These are phyloP conservation scores for Plagiodera versicolora DNA, from an alignment of 2,888 invertebrate genomes.

Conservation along the genomic window DNA sequence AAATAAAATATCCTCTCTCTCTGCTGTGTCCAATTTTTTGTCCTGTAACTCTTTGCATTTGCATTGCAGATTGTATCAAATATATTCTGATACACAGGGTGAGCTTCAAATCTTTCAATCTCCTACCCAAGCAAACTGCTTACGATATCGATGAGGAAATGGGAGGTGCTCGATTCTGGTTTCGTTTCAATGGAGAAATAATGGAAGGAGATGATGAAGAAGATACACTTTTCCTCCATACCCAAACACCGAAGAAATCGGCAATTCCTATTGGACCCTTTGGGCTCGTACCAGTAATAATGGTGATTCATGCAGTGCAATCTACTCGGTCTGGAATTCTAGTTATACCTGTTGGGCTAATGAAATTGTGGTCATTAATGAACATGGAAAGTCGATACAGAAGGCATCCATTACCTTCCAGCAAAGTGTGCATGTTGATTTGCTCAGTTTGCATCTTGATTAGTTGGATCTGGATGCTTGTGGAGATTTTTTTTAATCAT, in stretches of 20 bases:
- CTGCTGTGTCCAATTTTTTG: too few species aligned
- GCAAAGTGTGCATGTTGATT: background rate
- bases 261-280: background rate
- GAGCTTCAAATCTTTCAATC: too few species aligned
- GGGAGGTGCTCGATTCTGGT: too few species aligned
- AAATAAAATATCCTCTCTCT: too few species aligned
- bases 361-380: conserved; percentile 1
- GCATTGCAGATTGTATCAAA: too few species aligned
- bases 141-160: too few species aligned
- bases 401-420: background rate
- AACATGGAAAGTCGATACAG: conserved; percentile 1
- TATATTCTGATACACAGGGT: too few species aligned
- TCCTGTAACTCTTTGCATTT: too few species aligned
- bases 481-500: too few species aligned
- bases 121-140: too few species aligned
- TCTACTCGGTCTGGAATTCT: background rate
- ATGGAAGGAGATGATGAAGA: too few species aligned
- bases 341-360: background rate
- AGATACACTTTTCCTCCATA: background rate
- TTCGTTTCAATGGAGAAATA: too few species aligned
- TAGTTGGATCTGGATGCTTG: background rate
- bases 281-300: background rate
- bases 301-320: background rate
- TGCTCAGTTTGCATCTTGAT: background rate
- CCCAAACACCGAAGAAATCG: background rate